Conservation (phyloP, 2,113 vertebrate genomes). For the Perca schrenkii region DNA sequence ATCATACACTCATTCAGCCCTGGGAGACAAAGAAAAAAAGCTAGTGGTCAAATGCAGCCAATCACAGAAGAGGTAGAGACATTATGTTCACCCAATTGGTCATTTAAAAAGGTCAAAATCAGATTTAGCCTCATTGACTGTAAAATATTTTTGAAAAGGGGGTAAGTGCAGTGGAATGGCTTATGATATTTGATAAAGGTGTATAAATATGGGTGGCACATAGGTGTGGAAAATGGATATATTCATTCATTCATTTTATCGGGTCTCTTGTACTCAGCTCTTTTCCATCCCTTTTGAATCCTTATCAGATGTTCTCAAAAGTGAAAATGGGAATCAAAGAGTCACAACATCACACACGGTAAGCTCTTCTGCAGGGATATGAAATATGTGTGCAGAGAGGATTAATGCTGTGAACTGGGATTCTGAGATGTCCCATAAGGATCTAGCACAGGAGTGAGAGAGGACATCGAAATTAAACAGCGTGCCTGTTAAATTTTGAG, state of each 20-base stretch:
- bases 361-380: constrained; percentile 34
- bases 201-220: constrained; percentile 4
- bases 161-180: too few species aligned
- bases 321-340: constrained; percentile 41
- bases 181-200: constrained; percentile 21
- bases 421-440: constrained; percentile 26
- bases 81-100: background rate
- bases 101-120: constrained; percentile 11
- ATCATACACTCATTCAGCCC: constrained; percentile 88
- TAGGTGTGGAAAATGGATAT: background rate
- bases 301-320: constrained; percentile 47
- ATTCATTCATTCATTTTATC: constrained; percentile 31
- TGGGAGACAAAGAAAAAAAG: constrained; percentile 60
- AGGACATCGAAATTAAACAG: constrained; percentile 40
- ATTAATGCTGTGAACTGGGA: constrained; percentile 49
- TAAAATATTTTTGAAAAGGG: background rate
- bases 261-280: background rate
- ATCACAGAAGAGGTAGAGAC: background rate
- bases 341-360: constrained; percentile 4
- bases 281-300: constrained; percentile 18
- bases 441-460: constrained; percentile 25
- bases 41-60: constrained; percentile 27
- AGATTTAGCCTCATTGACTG: background rate
- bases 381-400: constrained; percentile 43
- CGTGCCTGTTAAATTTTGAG: background rate